These are phyloP conservation scores for Beaufortia kweichowensis DNA, from an alignment of 2,113 vertebrate genomes.

Conservation along the genomic window DNA sequence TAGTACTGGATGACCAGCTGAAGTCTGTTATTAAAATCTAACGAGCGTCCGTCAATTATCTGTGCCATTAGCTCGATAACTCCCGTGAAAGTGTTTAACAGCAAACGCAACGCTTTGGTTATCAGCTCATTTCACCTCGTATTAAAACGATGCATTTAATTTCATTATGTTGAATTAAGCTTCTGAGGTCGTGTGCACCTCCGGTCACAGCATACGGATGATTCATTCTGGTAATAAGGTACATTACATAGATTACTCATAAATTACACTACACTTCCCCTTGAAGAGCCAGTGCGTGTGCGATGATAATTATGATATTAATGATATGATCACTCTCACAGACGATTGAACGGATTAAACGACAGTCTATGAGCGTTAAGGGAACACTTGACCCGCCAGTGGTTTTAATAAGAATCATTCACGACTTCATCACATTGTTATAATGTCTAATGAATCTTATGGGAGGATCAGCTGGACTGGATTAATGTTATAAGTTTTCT, in stretches of 20 bases:
- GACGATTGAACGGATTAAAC: constrained; percentile 36
- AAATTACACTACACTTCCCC: constrained; percentile 63
- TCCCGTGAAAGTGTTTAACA: constrained; percentile 71
- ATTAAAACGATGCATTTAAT: constrained; percentile 71
- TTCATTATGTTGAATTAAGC: constrained; percentile 74
- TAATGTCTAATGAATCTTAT: not conserved
- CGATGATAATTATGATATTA: constrained; percentile 64
- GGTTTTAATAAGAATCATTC: constrained; percentile 1
- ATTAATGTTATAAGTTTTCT: not conserved
- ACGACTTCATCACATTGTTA: not conserved
- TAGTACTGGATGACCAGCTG: constrained; percentile 78
- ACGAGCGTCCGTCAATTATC: constrained; percentile 80
- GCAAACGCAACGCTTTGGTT: constrained; percentile 62
- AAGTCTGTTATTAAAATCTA: constrained; percentile 79
- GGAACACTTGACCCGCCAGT: not conserved
- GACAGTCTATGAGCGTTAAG: not conserved
- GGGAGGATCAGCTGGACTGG: not conserved
- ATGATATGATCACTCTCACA: constrained; percentile 63
- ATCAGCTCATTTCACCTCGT: constrained; percentile 65
- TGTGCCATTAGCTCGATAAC: constrained; percentile 80
- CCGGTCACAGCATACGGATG: constrained; percentile 57
- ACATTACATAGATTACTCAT: constrained; percentile 67
- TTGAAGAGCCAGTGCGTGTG: constrained; percentile 58
- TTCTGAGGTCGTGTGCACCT: constrained; percentile 70
- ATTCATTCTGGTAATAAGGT: constrained; percentile 74